Evolutionary conservation across 2,888 invertebrate genomes (phyloP).

Genomic region (Baronia brevicornis): DNA sequence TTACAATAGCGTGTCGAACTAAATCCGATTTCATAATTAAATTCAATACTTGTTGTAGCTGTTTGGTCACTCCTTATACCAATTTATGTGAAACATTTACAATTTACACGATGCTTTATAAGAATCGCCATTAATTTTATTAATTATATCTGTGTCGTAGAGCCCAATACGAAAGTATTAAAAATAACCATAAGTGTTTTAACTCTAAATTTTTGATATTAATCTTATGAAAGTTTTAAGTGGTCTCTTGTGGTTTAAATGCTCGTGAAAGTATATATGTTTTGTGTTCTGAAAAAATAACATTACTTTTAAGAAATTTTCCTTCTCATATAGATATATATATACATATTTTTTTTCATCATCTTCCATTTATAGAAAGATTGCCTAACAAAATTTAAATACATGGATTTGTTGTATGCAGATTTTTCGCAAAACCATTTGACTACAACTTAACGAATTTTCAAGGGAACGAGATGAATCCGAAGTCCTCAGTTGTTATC

Average conservation of each 20-base stretch:
- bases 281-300: too few species aligned
- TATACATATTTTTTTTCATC: slow-evolving; percentile 1
- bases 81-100: slow-evolving; percentile 3
- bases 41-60: slow-evolving; percentile 9
- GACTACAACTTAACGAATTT: slow-evolving; percentile 23
- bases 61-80: slow-evolving; percentile 26
- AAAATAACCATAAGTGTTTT: too few species aligned
- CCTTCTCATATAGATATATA: not conserved
- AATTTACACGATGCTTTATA: not conserved
- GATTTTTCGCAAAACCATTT: slow-evolving; percentile 20
- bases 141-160: not conserved
- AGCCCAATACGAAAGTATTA: slow-evolving; percentile 1
- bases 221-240: slow-evolving; percentile 6
- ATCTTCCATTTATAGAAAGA: slow-evolving; percentile 4
- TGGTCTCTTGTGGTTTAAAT: too few species aligned
- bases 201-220: too few species aligned
- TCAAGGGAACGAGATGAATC: slow-evolving; percentile 46
- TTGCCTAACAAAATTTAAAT: slow-evolving; percentile 4
- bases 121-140: slow-evolving; percentile 1
- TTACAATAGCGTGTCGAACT: not conserved
- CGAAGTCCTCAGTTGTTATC: slow-evolving; percentile 46
- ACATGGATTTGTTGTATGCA: slow-evolving; percentile 16
- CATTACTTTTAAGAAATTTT: not conserved
- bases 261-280: too few species aligned
- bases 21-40: too few species aligned